phyloP scores from a whole-genome alignment of 1,140 invertebrate genomes.

The Halesus radiatus region DNA sequence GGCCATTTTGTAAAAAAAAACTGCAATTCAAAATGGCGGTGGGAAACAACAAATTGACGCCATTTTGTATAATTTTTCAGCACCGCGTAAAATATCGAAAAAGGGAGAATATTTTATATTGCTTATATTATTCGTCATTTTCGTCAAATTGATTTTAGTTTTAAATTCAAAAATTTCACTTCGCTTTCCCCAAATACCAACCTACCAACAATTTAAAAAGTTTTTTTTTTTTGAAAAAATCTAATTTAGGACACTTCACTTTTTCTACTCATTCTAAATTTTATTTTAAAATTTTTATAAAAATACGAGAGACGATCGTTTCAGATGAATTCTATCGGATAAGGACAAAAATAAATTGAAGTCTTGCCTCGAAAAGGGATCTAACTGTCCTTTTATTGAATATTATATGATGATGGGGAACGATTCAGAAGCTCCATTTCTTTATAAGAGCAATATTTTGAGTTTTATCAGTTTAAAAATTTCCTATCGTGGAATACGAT shows the following conservation, averaged over 20 bases:
- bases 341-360: too few species aligned
- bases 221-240: constrained; percentile 25
- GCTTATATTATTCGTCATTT: constrained; percentile 6
- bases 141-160: background rate
- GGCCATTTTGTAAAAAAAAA: background rate
- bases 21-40: constrained; percentile 4
- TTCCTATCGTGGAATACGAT: too few species aligned
- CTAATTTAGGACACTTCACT: background rate
- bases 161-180: background rate
- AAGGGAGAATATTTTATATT: background rate
- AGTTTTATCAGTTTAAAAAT: too few species aligned
- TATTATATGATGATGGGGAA: too few species aligned
- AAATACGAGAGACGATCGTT: constrained; percentile 28
- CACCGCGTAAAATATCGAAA: constrained; percentile 11
- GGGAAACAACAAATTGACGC: too few species aligned
- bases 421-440: too few species aligned
- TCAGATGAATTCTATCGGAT: background rate
- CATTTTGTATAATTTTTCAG: background rate
- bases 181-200: constrained; percentile 16
- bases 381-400: too few species aligned
- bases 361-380: too few species aligned
- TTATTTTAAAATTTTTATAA: constrained; percentile 25
- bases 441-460: too few species aligned
- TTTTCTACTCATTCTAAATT: constrained; percentile 26
- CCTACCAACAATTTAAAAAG: constrained; percentile 25